Evolutionary conservation across 2,797 vertebrate genomes (phyloP).

Genomic region (Takifugu ocellatus): DNA sequence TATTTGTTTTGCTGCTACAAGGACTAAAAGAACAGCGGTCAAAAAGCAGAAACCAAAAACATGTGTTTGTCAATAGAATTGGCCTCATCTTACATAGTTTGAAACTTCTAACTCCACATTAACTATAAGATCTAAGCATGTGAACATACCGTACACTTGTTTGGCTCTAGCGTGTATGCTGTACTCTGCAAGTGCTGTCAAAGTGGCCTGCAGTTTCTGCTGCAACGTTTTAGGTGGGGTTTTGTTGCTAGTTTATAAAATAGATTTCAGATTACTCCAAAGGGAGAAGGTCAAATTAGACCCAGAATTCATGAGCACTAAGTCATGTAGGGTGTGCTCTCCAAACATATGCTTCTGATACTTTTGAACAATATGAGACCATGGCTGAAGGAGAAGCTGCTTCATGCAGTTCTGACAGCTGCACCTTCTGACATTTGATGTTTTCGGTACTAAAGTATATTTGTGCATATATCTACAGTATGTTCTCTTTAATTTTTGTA

Average conservation of each 20-base stretch:
- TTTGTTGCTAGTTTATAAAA: constrained; percentile 22
- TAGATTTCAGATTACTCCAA: constrained; percentile 19
- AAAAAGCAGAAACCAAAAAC: neutral
- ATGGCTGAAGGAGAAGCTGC: neutral
- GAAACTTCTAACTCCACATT: neutral
- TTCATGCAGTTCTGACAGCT: neutral
- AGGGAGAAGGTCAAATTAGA: constrained; percentile 46
- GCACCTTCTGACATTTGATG: too few relatives aligned
- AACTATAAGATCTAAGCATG: neutral
- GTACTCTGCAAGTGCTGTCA: constrained; percentile 1
- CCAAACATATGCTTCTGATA: neutral
- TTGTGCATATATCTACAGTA: too few relatives aligned
- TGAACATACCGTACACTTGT: neutral
- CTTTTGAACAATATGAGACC: neutral
- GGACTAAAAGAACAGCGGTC: neutral
- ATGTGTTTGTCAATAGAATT: neutral
- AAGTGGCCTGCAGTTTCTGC: neutral
- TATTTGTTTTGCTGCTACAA: neutral
- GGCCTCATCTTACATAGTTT: neutral
- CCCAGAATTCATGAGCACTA: constrained; percentile 33
- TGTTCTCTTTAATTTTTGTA: too few relatives aligned
- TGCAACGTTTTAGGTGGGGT: neutral
- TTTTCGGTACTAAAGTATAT: too few relatives aligned
- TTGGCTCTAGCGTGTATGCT: neutral
- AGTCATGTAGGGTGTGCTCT: constrained; percentile 40